Percentiles rank a stretch among this genome's conserved stretches.
These are phyloP conservation scores for Rutpela maculata DNA, from an alignment of 2,888 invertebrate genomes.

Conservation along the genomic window DNA sequence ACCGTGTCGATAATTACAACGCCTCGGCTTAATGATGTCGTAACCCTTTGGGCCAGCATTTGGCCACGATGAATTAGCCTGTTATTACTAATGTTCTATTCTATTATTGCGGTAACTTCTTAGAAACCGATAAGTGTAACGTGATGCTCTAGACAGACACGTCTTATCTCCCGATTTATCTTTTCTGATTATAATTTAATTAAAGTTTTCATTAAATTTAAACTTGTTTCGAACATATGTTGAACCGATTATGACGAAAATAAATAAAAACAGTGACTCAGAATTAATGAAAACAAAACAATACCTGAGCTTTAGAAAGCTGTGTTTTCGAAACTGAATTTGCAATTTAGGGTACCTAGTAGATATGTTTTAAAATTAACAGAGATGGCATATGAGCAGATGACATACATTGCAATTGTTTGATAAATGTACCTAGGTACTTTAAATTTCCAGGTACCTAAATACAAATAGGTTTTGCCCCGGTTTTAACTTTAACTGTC, in stretches of 20 bases:
- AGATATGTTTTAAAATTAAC: too few species aligned
- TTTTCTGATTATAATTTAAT: constrained; percentile 29
- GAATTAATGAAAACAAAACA: constrained; percentile 21
- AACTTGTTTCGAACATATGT: constrained; percentile 25
- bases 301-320: constrained; percentile 31
- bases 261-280: constrained; percentile 19
- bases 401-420: too few species aligned
- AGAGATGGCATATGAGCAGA: too few species aligned
- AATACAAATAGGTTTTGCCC: too few species aligned
- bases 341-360: too few species aligned
- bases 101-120: constrained; percentile 9
- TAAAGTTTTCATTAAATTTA: constrained; percentile 19
- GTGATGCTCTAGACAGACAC: constrained; percentile 2
- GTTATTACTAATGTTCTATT: background rate
- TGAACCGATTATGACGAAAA: constrained; percentile 11
- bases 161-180: constrained; percentile 13
- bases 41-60: constrained; percentile 41
- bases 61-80: constrained; percentile 25
- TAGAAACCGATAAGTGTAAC: constrained; percentile 25
- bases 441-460: too few species aligned
- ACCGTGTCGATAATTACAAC: constrained; percentile 61
- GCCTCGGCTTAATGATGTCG: constrained; percentile 45
- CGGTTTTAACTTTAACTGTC: too few species aligned
- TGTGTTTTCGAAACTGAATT: background rate
- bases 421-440: too few species aligned